A percentile compares a stretch with the other conserved stretches of the same genome.
Evolutionary conservation across 1,140 invertebrate species (phyloP).

Genomic region (Plodia interpunctella): DNA sequence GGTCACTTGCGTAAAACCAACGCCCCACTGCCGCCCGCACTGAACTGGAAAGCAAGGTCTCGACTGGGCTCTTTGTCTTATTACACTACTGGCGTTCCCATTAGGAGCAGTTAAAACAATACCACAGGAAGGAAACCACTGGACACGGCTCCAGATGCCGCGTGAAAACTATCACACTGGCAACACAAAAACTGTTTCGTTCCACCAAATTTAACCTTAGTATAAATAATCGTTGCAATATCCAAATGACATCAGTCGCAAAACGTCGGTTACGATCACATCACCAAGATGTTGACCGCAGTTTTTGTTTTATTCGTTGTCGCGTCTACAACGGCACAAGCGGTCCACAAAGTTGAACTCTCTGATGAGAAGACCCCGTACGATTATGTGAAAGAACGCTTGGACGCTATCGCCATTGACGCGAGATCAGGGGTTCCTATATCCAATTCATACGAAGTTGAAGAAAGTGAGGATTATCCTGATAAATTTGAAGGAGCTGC

Average conservation of each 20-base stretch:
- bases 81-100: slow-evolving; percentile 62
- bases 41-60: slow-evolving; percentile 75
- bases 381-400: slow-evolving; percentile 60
- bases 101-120: slow-evolving; percentile 71
- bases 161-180: slow-evolving; percentile 64
- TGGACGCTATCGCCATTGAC: slow-evolving; percentile 54
- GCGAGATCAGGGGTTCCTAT: slow-evolving; percentile 55
- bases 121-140: slow-evolving; percentile 71
- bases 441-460: slow-evolving; percentile 66
- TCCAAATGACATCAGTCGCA: slow-evolving; percentile 62
- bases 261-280: slow-evolving; percentile 47
- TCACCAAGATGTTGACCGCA: slow-evolving; percentile 57
- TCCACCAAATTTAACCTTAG: slow-evolving; percentile 65
- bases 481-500: slow-evolving; percentile 60
- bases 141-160: slow-evolving; percentile 40
- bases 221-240: slow-evolving; percentile 70
- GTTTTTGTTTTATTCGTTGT: slow-evolving; percentile 41
- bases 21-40: slow-evolving; percentile 59
- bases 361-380: slow-evolving; percentile 63
- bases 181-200: slow-evolving; percentile 57
- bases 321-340: slow-evolving; percentile 37
- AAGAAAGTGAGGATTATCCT: slow-evolving; percentile 71
- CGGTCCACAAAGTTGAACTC: slow-evolving; percentile 49
- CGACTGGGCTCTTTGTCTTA: slow-evolving; percentile 56
- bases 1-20: slow-evolving; percentile 55